These are phyloP conservation scores for Sarcophaga rosellei DNA, from an alignment of 2,888 invertebrate species.

Conservation along the genomic window DNA sequence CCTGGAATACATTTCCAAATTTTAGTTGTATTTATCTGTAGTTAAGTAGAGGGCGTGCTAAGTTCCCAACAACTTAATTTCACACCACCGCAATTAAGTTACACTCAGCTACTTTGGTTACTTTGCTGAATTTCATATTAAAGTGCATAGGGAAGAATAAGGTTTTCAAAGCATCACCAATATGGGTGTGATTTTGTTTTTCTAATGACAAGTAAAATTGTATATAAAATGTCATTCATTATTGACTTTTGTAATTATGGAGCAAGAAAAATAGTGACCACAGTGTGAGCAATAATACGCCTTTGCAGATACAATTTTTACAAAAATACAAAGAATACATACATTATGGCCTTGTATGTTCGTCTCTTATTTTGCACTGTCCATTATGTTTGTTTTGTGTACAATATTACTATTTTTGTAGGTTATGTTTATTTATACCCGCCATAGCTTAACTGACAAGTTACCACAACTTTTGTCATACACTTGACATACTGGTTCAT, in stretches of 20 bases:
- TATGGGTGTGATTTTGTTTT: not conserved
- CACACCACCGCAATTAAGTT: conserved; percentile 31
- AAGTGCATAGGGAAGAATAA: too few relatives aligned
- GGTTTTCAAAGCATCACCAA: too few relatives aligned
- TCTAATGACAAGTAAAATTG: conserved; percentile 45
- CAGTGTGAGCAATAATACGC: conserved; percentile 36
- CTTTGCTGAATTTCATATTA: too few relatives aligned
- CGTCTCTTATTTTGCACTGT: too few relatives aligned
- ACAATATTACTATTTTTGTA: not conserved
- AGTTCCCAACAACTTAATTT: conserved; percentile 54
- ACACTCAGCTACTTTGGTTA: too few relatives aligned
- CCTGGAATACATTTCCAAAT: too few relatives aligned
- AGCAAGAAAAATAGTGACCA: conserved; percentile 4
- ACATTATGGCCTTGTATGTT: too few relatives aligned
- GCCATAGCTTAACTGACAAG: conserved; percentile 39
- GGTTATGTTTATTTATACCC: too few relatives aligned
- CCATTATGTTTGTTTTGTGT: too few relatives aligned
- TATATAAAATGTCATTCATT: not conserved
- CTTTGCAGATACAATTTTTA: conserved; percentile 47
- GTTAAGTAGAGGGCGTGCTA: conserved; percentile 52
- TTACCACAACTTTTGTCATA: conserved; percentile 58
- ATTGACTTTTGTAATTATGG: not conserved
- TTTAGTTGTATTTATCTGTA: conserved; percentile 24
- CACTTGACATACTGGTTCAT: conserved; percentile 54
- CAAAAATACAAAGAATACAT: not conserved